Evolutionary conservation across 2,888 invertebrate genomes (phyloP).

Genomic region (Diabrotica balteata): DNA sequence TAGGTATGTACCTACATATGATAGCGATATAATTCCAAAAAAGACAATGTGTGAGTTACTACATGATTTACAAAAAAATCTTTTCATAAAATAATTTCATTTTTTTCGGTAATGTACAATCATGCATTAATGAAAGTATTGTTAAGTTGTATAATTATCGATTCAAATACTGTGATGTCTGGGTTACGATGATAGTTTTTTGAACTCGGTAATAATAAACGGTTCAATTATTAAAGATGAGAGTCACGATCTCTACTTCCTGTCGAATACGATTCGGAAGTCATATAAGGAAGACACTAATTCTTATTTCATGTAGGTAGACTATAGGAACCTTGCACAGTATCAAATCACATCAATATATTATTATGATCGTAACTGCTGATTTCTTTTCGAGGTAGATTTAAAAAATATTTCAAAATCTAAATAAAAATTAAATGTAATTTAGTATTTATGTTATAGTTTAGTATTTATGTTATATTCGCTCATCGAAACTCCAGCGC

Average conservation of each 20-base stretch:
- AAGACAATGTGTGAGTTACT: too few relatives aligned
- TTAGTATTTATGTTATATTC: too few relatives aligned
- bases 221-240: slow-evolving; percentile 33
- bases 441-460: too few relatives aligned
- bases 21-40: too few relatives aligned
- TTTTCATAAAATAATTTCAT: too few relatives aligned
- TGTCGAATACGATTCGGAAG: slow-evolving; percentile 35
- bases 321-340: slow-evolving; percentile 7
- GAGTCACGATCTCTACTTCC: slow-evolving; percentile 34
- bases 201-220: slow-evolving; percentile 37
- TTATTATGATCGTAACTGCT: too few relatives aligned
- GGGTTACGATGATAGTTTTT: slow-evolving; percentile 29
- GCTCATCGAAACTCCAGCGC: too few relatives aligned
- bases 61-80: too few relatives aligned
- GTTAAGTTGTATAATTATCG: background rate
- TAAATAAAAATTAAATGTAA: too few relatives aligned
- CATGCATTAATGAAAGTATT: background rate
- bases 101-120: background rate
- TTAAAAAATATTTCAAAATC: too few relatives aligned
- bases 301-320: slow-evolving; percentile 21
- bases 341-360: background rate
- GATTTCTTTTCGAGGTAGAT: too few relatives aligned
- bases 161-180: slow-evolving; percentile 8
- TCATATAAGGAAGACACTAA: slow-evolving; percentile 32
- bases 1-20: too few relatives aligned